Conservation (phyloP, 2,113 vertebrate species). For the Pantherophis guttatus region DNA sequence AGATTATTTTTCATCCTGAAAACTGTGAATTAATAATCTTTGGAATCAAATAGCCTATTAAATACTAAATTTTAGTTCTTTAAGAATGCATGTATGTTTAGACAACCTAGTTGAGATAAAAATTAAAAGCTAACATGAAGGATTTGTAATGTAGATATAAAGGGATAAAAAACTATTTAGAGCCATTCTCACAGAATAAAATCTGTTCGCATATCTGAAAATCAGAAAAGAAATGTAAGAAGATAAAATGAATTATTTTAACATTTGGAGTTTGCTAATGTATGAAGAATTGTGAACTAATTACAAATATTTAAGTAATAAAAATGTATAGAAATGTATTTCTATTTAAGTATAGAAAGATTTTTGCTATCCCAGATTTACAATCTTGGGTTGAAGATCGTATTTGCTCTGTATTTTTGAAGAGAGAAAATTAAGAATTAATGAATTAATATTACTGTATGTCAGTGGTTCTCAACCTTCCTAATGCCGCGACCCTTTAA, state of each 20-base stretch:
- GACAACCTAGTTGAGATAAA: not conserved
- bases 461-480: too few relatives aligned
- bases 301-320: not conserved
- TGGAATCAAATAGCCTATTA: not conserved
- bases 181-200: slow-evolving; percentile 15
- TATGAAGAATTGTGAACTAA: not conserved
- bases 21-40: not conserved
- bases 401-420: not conserved
- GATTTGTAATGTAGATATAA: slow-evolving; percentile 14
- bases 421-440: not conserved
- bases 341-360: not conserved
- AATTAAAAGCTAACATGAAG: not conserved
- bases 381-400: not conserved
- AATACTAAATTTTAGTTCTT: not conserved
- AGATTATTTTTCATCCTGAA: accelerated
- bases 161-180: not conserved
- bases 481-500: too few relatives aligned
- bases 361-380: not conserved
- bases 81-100: not conserved
- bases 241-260: not conserved
- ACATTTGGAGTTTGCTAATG: not conserved
- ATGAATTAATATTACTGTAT: not conserved
- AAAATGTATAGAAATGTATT: not conserved
- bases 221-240: slow-evolving; percentile 1
- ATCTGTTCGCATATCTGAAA: slow-evolving; percentile 10